Evolutionary conservation across 1,140 invertebrate species (phyloP).

Genomic region (Lepidurus packardi): DNA sequence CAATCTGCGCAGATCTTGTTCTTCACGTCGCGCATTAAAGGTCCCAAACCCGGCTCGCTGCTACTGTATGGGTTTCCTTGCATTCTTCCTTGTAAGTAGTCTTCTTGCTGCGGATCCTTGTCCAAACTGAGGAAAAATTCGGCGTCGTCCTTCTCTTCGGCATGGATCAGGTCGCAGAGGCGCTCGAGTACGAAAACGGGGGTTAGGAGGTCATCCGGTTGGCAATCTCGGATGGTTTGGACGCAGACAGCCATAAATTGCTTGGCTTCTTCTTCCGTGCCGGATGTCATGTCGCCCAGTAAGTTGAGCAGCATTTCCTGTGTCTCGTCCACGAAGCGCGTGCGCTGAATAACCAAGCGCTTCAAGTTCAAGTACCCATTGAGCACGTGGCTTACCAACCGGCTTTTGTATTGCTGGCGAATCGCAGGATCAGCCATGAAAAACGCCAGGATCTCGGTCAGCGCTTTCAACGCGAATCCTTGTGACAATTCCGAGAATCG

Average conservation of each 20-base stretch:
- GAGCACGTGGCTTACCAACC: slow-evolving; percentile 78
- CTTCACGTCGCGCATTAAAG: slow-evolving; percentile 95
- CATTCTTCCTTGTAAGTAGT: slow-evolving; percentile 96
- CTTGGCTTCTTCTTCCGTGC: slow-evolving; percentile 90
- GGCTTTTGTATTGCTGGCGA: slow-evolving; percentile 80
- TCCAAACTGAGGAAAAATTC: slow-evolving; percentile 95
- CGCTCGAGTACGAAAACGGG: slow-evolving; percentile 94
- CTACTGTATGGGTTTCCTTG: slow-evolving; percentile 95
- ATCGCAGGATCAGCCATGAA: slow-evolving; percentile 75
- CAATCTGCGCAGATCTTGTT: slow-evolving; percentile 98
- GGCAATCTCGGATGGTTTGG: slow-evolving; percentile 90
- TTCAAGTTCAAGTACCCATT: slow-evolving; percentile 89
- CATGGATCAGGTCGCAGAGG: slow-evolving; percentile 94
- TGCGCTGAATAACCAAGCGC: slow-evolving; percentile 86
- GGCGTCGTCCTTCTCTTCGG: slow-evolving; percentile 92
- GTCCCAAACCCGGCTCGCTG: slow-evolving; percentile 84
- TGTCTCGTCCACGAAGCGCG: slow-evolving; percentile 90
- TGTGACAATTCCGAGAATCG: slow-evolving; percentile 76
- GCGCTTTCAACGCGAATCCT: slow-evolving; percentile 79
- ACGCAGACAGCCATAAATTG: slow-evolving; percentile 97
- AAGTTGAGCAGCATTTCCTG: slow-evolving; percentile 91
- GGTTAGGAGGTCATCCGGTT: slow-evolving; percentile 83
- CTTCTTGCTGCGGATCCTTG: slow-evolving; percentile 97
- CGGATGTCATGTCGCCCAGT: slow-evolving; percentile 92
- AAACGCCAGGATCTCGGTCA: slow-evolving; percentile 77